Conservation (phyloP, 2,888 invertebrate species). For the Rotaria magnacalcarata region DNA sequence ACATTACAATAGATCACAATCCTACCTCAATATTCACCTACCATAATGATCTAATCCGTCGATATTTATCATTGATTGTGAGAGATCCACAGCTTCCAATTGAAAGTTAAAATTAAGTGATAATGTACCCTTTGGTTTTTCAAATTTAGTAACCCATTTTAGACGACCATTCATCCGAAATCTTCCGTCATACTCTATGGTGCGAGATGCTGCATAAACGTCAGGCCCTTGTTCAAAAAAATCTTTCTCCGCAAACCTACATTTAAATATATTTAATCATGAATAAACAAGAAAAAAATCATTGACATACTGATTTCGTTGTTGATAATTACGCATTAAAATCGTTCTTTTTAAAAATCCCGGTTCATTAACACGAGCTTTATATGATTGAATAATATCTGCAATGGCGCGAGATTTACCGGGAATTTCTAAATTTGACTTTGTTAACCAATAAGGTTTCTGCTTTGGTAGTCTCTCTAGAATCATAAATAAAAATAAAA, state of each 20-base stretch:
- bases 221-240: conserved; percentile 41
- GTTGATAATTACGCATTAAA: not conserved
- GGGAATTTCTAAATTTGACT: not conserved
- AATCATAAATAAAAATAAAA: not conserved
- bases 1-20: not conserved
- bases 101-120: conserved; percentile 64
- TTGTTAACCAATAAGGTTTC: conserved; percentile 27
- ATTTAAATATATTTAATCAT: not conserved
- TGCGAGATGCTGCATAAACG: conserved; percentile 40
- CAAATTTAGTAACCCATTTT: conserved; percentile 36
- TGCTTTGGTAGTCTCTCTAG: not conserved
- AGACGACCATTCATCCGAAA: conserved; percentile 37
- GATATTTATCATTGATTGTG: conserved; percentile 70
- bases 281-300: not conserved
- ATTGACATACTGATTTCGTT: not conserved
- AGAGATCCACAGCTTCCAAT: conserved; percentile 77
- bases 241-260: conserved; percentile 39
- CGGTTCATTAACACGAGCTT: not conserved
- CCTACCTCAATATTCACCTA: conserved; percentile 49
- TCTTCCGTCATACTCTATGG: conserved; percentile 40
- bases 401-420: not conserved
- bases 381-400: not conserved
- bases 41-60: conserved; percentile 75
- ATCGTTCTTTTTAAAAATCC: not conserved
- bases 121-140: conserved; percentile 47